Base-by-base conservation (phyloP, 2,797 vertebrate species). In the Calcarius lapponicus region DNA sequence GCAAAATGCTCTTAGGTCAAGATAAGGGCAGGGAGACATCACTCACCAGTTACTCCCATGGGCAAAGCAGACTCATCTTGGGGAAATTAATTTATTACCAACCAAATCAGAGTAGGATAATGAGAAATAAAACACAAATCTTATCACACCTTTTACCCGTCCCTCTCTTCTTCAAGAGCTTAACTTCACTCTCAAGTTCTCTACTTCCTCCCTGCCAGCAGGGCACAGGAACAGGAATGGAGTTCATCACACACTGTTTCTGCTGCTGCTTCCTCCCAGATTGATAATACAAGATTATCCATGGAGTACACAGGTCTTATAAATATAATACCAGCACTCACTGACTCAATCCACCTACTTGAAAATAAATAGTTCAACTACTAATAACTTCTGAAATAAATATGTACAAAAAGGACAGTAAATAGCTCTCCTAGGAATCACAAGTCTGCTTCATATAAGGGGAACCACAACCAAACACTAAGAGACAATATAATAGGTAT, bases 31-130 rank as follows among this genome's bases (percentile, higher is more conserved):
- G 17, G 22, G 40, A 65, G 40, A 54, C 5, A 71, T 75, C 34
- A n/a, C 12, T n/a, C 50, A 48, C 5, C 34, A 54, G 7, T 32
- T 25, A 28, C 9, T 28, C 21, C 34, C 53, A 66, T 0, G 4
- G 16, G 15, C 14, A 60, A 56, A 61, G 31, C 32, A 80, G 64
- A 32, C 29, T 60, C 1, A 0, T 0, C 31, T 47, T 22, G 6
- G 5, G 43, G 6, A 79, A 79, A 79, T 43, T 31, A 54, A 42
- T 22, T 67, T 82, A 72, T 28, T 61, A 60, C 18, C 36, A 67
- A 51, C 31, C 32, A 56, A 71, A 66, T 17, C 15, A 15, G 36
- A 61, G n/a, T 21, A 67, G n/a, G 18, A 62, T 34, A 56, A 79
- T 34, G 47, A 72, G 53, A 87, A 82, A 76, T 17, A 43, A 76